Evolutionary conservation across 2,113 vertebrate genomes (phyloP).

Genomic region (Cryptomyrus ogoouensis): DNA sequence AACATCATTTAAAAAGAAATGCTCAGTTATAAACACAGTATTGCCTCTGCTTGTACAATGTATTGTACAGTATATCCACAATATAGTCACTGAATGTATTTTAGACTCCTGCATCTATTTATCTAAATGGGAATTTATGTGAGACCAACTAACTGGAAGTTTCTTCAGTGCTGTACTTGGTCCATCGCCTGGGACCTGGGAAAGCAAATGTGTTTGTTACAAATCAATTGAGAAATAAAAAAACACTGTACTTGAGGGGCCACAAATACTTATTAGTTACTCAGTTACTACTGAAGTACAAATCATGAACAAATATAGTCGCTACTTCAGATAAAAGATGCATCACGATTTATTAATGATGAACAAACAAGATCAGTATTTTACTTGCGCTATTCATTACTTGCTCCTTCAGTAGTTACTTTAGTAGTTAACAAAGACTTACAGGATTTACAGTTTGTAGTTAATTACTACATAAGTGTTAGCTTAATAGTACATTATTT

Average conservation of each 20-base stretch:
- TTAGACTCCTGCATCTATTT: neutral
- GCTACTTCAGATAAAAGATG: neutral
- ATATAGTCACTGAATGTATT: neutral
- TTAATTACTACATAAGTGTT: neutral
- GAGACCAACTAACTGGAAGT: slow-evolving; percentile 46
- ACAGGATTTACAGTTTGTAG: neutral
- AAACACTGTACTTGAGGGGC: neutral
- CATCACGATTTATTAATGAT: neutral
- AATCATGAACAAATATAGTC: neutral
- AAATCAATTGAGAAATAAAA: neutral
- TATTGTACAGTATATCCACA: neutral
- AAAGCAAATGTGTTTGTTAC: neutral
- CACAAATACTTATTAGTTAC: neutral
- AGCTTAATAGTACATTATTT: neutral
- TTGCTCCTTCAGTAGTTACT: too few species aligned
- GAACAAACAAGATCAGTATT: too few species aligned
- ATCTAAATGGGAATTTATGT: neutral
- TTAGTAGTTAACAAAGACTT: too few species aligned
- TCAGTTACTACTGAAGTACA: neutral
- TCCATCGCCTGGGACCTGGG: slow-evolving; percentile 44
- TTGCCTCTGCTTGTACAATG: neutral
- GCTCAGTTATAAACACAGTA: neutral
- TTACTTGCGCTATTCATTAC: too few species aligned
- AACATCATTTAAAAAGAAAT: neutral
- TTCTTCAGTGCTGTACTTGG: slow-evolving; percentile 50